Conservation (phyloP, 2,797 vertebrate genomes). For the Syngnathus acus region DNA sequence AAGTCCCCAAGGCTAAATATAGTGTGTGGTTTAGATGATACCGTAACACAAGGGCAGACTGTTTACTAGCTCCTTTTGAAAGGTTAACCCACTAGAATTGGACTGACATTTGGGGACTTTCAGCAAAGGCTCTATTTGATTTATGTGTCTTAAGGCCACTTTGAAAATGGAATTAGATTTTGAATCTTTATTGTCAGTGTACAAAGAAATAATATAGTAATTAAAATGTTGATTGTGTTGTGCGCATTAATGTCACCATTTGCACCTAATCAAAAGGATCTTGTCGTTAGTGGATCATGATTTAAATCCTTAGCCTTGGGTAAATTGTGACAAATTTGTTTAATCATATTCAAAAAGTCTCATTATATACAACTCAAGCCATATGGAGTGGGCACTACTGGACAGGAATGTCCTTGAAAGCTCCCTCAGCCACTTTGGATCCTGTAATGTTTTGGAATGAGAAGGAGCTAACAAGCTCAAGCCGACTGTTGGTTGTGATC, state of each 20-base stretch:
- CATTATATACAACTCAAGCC: not conserved
- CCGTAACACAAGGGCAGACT: slow-evolving; percentile 37
- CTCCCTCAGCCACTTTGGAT: not conserved
- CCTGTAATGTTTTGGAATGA: not conserved
- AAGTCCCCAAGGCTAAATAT: slow-evolving; percentile 56
- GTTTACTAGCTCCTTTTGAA: slow-evolving; percentile 18
- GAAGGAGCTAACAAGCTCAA: not conserved
- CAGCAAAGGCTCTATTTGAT: not conserved
- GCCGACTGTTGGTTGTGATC: not conserved
- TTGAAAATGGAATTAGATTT: not conserved
- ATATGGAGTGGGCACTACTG: not conserved
- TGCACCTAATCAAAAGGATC: not conserved
- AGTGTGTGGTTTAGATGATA: slow-evolving; percentile 38
- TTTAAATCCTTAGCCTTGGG: not conserved
- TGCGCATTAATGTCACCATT: not conserved
- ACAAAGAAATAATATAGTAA: too few relatives aligned
- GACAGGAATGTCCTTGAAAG: not conserved
- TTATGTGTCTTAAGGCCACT: not conserved
- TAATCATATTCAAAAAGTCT: not conserved
- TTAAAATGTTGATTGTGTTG: not conserved
- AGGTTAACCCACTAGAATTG: not conserved
- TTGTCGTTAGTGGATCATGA: not conserved
- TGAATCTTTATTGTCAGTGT: too few relatives aligned
- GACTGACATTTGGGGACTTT: not conserved
- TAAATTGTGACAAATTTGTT: not conserved